phyloP scores from a whole-genome alignment of 2,113 vertebrate species.

The Halcyon malimbica region DNA sequence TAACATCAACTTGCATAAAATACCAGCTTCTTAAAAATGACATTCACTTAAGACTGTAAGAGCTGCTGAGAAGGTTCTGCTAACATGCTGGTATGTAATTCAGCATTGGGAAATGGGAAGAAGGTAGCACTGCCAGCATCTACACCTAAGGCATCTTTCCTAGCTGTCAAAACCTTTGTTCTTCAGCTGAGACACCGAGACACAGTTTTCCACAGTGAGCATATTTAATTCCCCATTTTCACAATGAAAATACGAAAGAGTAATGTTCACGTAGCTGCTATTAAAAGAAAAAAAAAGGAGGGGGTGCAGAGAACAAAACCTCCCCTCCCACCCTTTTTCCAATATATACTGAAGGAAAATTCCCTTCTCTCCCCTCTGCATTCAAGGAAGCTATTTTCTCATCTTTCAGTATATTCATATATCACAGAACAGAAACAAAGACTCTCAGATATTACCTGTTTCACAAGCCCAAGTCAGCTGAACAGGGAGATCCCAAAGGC shows the following conservation, averaged over 20 bases:
- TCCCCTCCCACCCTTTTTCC: neutral
- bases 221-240: neutral
- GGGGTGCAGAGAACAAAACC: neutral
- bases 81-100: neutral
- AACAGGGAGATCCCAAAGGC: constrained; percentile 28
- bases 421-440: constrained; percentile 68
- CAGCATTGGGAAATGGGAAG: constrained; percentile 11
- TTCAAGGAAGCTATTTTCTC: constrained; percentile 44
- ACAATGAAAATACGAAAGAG: neutral
- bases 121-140: constrained; percentile 14
- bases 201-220: constrained; percentile 18
- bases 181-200: constrained; percentile 47
- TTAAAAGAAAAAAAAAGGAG: neutral
- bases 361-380: neutral
- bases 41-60: constrained; percentile 1
- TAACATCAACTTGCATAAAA: neutral
- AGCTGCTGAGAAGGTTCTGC: neutral
- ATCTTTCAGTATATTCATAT: neutral
- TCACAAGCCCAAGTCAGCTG: constrained; percentile 35
- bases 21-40: constrained; percentile 49
- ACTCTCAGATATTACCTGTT: constrained; percentile 70
- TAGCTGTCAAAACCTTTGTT: constrained; percentile 78
- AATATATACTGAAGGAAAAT: neutral
- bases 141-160: constrained; percentile 41
- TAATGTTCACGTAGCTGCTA: neutral